Evolutionary conservation across 2,113 vertebrate species (phyloP).

Genomic region (Pardalotus punctatus): DNA sequence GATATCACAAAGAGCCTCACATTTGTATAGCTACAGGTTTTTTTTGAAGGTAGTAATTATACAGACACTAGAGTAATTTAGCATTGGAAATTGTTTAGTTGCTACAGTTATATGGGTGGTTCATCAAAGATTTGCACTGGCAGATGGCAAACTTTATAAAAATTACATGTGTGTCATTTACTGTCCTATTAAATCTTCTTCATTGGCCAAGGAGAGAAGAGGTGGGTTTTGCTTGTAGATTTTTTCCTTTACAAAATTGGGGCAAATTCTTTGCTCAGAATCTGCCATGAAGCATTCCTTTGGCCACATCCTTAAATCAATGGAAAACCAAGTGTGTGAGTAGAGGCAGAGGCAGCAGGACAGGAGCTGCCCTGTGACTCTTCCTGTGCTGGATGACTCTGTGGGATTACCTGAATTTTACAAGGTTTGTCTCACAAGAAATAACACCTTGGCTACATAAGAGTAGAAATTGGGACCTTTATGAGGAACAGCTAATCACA

Average conservation of each 20-base stretch:
- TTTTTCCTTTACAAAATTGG: background rate
- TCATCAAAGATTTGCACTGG: background rate
- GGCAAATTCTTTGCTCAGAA: background rate
- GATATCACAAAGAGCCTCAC: background rate
- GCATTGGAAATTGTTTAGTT: background rate
- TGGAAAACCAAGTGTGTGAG: background rate
- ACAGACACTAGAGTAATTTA: background rate
- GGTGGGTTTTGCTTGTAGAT: background rate
- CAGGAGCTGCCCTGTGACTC: background rate
- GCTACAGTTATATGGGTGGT: background rate
- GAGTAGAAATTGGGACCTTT: background rate
- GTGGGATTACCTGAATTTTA: background rate
- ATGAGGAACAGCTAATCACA: background rate
- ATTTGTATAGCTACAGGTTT: background rate
- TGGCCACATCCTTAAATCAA: background rate
- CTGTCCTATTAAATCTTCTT: background rate
- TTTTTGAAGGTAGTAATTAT: background rate
- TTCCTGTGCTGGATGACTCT: background rate
- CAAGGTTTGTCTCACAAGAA: background rate
- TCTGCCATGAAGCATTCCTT: background rate
- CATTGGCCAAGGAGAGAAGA: background rate
- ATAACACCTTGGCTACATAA: background rate
- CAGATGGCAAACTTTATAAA: constrained; percentile 8
- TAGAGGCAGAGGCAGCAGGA: background rate
- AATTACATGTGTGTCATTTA: background rate